A percentile compares a stretch with the other conserved stretches of the same genome.
Conservation (phyloP, 2,797 vertebrate genomes). For the Gymnocypris eckloni region DNA sequence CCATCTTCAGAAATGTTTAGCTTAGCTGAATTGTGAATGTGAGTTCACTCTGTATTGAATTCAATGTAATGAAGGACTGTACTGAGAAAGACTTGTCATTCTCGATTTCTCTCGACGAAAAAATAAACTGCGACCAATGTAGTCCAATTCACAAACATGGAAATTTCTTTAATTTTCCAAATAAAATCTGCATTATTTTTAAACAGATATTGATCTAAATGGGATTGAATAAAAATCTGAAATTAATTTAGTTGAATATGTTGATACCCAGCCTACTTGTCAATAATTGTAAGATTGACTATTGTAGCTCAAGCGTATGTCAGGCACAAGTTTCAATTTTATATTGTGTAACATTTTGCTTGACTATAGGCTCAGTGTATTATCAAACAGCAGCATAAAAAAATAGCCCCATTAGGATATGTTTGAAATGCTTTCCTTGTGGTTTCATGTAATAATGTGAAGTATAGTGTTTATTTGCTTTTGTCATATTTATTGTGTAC, state of each 20-base stretch:
- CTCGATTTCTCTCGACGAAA: background rate
- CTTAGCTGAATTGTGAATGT: background rate
- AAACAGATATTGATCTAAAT: background rate
- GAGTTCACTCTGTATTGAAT: background rate
- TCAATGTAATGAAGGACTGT: background rate
- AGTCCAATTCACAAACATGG: background rate
- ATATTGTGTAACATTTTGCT: background rate
- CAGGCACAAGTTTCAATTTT: background rate
- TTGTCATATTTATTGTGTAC: background rate
- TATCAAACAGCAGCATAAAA: background rate
- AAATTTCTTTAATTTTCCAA: background rate
- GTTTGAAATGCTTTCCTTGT: background rate
- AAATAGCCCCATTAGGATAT: background rate
- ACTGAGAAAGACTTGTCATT: background rate
- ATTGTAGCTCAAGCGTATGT: background rate
- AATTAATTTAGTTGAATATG: background rate
- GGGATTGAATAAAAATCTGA: background rate
- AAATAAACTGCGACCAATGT: background rate
- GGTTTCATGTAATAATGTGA: background rate
- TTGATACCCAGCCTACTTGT: background rate
- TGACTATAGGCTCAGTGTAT: background rate
- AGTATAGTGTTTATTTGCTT: background rate
- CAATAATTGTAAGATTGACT: background rate
- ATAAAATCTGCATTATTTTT: background rate
- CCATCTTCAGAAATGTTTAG: background rate